Conservation (phyloP, 2,797 vertebrate genomes). For the Sebastes flavidus region DNA sequence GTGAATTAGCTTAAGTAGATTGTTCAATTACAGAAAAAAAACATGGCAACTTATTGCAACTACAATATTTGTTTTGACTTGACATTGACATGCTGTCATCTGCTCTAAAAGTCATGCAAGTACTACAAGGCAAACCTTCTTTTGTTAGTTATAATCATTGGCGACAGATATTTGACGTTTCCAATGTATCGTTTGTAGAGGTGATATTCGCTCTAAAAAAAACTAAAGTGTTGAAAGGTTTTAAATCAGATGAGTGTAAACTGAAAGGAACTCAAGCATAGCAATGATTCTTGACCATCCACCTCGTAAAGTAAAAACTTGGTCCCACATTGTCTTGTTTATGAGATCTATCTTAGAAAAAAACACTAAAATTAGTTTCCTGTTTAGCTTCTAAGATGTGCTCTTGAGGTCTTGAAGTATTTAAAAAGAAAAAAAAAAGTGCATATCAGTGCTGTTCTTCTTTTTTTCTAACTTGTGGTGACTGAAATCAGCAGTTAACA, state of each 20-base stretch:
- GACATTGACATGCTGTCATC: neutral
- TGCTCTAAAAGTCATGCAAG: neutral
- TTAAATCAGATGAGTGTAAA: neutral
- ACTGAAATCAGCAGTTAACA: neutral
- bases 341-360: neutral
- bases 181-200: no score
- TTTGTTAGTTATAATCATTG: neutral
- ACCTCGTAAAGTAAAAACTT: neutral
- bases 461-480: neutral
- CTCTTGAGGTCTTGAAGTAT: slow-evolving; percentile 4
- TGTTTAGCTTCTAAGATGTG: neutral
- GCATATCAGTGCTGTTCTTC: neutral
- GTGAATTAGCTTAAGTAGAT: neutral
- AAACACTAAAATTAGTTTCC: neutral
- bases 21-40: neutral
- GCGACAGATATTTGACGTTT: neutral
- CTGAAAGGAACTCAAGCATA: neutral
- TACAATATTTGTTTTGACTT: neutral
- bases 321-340: neutral
- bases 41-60: neutral
- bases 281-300: neutral
- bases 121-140: neutral
- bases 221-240: neutral
- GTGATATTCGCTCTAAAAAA: neutral
- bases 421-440: neutral